Percentiles rank a stretch among this genome's conserved stretches.
Evolutionary conservation across 1,140 invertebrate species (phyloP).

Genomic region (Trypoxylus dichotomus): DNA sequence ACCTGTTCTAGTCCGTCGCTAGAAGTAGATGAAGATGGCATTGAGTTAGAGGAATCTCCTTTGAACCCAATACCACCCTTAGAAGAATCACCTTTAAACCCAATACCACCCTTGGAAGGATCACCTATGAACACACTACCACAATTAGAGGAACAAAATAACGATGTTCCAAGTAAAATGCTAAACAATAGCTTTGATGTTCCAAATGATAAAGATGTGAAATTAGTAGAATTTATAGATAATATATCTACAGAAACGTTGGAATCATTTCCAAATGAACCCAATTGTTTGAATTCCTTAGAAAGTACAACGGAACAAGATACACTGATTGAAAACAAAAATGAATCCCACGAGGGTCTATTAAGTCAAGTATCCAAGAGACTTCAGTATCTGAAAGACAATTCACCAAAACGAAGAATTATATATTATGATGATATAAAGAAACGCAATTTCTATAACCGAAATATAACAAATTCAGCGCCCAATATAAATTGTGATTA

Average conservation of each 20-base stretch:
- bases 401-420: neutral
- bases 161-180: neutral
- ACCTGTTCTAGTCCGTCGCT: neutral
- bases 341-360: too few species aligned
- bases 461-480: slow-evolving; percentile 18
- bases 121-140: neutral
- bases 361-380: too few species aligned
- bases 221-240: neutral
- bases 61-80: neutral
- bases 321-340: neutral
- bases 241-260: neutral
- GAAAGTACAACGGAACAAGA: neutral
- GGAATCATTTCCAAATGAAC: neutral
- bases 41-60: neutral
- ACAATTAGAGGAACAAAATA: neutral
- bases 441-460: neutral
- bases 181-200: neutral
- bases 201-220: neutral
- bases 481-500: neutral
- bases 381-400: too few species aligned
- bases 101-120: neutral
- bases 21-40: neutral
- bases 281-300: neutral
- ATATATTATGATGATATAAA: neutral
- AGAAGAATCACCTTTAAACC: neutral